Evolutionary conservation across 2,888 invertebrate species (phyloP).

Genomic region (Bedellia somnulentella): DNA sequence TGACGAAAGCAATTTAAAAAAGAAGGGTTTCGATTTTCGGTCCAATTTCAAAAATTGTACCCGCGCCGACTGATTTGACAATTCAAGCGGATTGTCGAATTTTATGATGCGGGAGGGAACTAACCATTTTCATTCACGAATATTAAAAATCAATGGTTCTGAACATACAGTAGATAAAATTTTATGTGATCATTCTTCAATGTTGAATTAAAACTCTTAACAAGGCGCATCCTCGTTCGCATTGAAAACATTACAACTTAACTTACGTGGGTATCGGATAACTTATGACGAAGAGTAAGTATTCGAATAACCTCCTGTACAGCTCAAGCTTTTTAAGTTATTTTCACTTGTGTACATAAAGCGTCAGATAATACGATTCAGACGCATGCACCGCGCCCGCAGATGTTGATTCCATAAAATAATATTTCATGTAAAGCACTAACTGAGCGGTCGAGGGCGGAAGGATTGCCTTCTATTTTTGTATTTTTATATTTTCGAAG

Average conservation of each 20-base stretch:
- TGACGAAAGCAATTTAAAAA: constrained; percentile 57
- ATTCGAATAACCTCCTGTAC: no score
- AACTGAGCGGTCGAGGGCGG: constrained; percentile 53
- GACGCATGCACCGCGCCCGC: constrained; percentile 21
- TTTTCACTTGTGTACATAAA: constrained; percentile 49
- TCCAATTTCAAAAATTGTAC: constrained; percentile 54
- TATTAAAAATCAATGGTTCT: no score
- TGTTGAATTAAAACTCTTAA: no score
- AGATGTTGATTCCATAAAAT: constrained; percentile 62
- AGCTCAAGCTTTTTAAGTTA: constrained; percentile 42
- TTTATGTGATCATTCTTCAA: no score
- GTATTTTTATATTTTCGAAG: constrained; percentile 48
- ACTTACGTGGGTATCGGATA: no score
- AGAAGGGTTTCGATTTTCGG: constrained; percentile 53
- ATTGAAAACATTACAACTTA: no score
- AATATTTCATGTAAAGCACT: constrained; percentile 61
- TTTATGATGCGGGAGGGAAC: constrained; percentile 30
- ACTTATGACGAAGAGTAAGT: no score
- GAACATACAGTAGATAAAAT: no score
- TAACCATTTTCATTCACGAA: constrained; percentile 15
- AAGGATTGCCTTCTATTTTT: constrained; percentile 61
- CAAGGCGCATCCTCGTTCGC: no score
- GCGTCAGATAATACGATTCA: constrained; percentile 28
- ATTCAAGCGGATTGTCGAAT: constrained; percentile 42
- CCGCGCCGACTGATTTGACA: constrained; percentile 51